These are phyloP conservation scores for Trematomus loennbergii DNA, from an alignment of 2,113 vertebrate genomes.

Conservation along the genomic window DNA sequence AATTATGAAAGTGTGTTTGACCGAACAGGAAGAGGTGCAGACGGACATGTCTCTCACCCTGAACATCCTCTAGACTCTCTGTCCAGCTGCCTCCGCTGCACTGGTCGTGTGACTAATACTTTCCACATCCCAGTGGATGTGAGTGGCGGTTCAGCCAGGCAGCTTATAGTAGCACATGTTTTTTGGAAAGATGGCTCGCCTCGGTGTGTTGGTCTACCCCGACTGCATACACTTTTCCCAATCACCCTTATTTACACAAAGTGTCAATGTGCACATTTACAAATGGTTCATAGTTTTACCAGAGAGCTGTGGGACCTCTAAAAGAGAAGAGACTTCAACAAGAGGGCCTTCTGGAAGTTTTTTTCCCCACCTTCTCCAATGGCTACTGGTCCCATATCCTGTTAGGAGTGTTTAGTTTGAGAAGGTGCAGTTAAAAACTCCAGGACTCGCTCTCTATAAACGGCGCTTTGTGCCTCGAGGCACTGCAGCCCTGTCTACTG, in stretches of 20 bases:
- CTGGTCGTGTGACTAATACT: constrained; percentile 76
- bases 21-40: constrained; percentile 75
- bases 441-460: constrained; percentile 59
- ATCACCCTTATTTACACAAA: constrained; percentile 60
- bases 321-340: constrained; percentile 57
- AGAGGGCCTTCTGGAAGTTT: constrained; percentile 66
- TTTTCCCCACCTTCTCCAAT: constrained; percentile 24
- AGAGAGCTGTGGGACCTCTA: constrained; percentile 43
- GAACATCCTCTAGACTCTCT: constrained; percentile 78
- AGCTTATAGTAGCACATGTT: constrained; percentile 51
- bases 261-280: constrained; percentile 71
- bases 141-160: constrained; percentile 59
- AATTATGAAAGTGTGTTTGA: constrained; percentile 43
- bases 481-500: constrained; percentile 50
- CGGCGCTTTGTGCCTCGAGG: constrained; percentile 55
- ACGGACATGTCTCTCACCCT: constrained; percentile 77
- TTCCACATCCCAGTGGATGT: constrained; percentile 80
- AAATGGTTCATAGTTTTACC: constrained; percentile 48
- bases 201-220: constrained; percentile 52
- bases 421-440: constrained; percentile 63
- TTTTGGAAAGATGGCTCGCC: constrained; percentile 57
- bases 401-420: constrained; percentile 67
- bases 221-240: constrained; percentile 42
- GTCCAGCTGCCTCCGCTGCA: constrained; percentile 62
- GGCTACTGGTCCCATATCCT: constrained; percentile 61